Percentiles rank a stretch among this genome's conserved stretches.
Conservation (phyloP, 1,140 invertebrate genomes). For the Saccostrea echinata region DNA sequence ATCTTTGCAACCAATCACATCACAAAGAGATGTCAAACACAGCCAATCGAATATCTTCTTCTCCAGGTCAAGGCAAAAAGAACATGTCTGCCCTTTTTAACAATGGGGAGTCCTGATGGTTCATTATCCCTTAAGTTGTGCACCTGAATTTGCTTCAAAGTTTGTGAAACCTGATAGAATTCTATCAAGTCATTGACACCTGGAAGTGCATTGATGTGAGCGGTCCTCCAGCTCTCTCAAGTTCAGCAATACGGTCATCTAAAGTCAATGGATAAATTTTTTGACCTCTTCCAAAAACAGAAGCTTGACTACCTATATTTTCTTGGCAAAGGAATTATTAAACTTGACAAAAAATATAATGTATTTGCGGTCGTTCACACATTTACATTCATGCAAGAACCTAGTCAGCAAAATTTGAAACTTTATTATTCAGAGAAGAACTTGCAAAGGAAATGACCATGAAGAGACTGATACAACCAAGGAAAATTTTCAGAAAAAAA, state of each 20-base stretch:
- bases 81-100: constrained; percentile 1
- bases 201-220: neutral
- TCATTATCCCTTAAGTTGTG: constrained; percentile 22
- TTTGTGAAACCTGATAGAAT: neutral
- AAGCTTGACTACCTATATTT: constrained; percentile 1
- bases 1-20: neutral
- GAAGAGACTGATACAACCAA: neutral
- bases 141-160: neutral
- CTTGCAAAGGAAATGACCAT: neutral
- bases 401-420: neutral
- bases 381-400: neutral
- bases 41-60: neutral
- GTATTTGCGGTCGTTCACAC: neutral
- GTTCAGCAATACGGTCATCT: neutral
- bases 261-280: neutral
- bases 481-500: too few relatives aligned
- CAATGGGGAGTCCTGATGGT: constrained; percentile 10
- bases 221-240: neutral
- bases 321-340: neutral
- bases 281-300: neutral
- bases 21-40: neutral
- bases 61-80: constrained; percentile 7
- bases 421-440: neutral
- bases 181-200: neutral
- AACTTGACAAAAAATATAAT: neutral